phyloP scores from a whole-genome alignment of 1,140 invertebrate species.

The Drosophila nasuta region DNA sequence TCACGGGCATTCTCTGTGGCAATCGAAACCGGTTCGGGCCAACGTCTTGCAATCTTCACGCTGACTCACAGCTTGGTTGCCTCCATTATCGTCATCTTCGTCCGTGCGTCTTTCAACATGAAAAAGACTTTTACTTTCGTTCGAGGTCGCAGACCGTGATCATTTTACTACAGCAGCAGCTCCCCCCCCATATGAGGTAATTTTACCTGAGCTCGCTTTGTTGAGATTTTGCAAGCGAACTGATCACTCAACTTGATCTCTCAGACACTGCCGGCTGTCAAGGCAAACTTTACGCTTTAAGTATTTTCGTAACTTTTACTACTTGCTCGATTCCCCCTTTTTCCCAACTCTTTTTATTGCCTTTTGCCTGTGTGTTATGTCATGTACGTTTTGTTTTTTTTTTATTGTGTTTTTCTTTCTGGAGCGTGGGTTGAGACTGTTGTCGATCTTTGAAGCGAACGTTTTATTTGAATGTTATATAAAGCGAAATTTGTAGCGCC shows the following conservation, averaged over 20 bases:
- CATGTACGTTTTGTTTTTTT: constrained; percentile 45
- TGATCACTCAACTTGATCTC: constrained; percentile 76
- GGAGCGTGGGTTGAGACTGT: constrained; percentile 39
- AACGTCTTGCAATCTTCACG: constrained; percentile 65
- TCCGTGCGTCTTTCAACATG: neutral
- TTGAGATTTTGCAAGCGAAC: constrained; percentile 61
- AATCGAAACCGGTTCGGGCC: constrained; percentile 58
- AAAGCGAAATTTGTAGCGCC: constrained; percentile 43
- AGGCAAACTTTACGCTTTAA: constrained; percentile 63
- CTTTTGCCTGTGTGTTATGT: constrained; percentile 64
- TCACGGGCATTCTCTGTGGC: constrained; percentile 50
- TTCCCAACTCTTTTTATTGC: constrained; percentile 32
- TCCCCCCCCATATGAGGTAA: constrained; percentile 62
- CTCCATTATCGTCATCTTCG: neutral
- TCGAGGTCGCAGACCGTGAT: constrained; percentile 76
- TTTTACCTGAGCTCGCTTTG: constrained; percentile 48
- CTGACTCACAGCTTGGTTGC: constrained; percentile 57
- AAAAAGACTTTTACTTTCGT: constrained; percentile 78
- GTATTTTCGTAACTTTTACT: constrained; percentile 60
- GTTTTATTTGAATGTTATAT: constrained; percentile 47
- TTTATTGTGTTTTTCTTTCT: constrained; percentile 41
- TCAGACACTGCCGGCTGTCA: constrained; percentile 33
- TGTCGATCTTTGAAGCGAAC: constrained; percentile 17
- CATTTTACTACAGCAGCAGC: neutral
- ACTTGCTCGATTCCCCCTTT: neutral